Evolutionary conservation across 2,797 vertebrate genomes (phyloP).

Genomic region (Pseudochromis fuscus): DNA sequence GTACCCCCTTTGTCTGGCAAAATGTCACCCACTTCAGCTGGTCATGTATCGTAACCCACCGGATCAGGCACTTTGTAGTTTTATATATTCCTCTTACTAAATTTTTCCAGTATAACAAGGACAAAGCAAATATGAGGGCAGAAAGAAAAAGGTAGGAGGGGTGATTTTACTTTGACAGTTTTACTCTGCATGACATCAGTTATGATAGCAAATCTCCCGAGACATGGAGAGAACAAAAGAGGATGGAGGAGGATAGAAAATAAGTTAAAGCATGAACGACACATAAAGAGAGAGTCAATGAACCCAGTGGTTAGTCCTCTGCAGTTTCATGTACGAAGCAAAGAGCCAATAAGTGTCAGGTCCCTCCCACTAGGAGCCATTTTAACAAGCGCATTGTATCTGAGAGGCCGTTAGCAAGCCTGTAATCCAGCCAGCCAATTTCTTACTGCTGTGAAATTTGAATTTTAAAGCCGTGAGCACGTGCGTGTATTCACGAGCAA

Average conservation of each 20-base stretch:
- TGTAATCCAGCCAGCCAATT: conserved; percentile 47
- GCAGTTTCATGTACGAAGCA: conserved; percentile 50
- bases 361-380: conserved; percentile 57
- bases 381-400: conserved; percentile 66
- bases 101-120: conserved; percentile 18
- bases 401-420: conserved; percentile 56
- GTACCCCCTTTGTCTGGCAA: conserved; percentile 56
- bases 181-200: conserved; percentile 45
- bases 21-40: conserved; percentile 58
- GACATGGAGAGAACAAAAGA: conserved; percentile 27
- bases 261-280: conserved; percentile 31
- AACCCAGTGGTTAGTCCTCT: conserved; percentile 34
- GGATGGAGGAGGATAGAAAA: conserved; percentile 31
- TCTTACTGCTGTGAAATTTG: conserved; percentile 36
- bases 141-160: conserved; percentile 22
- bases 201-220: conserved; percentile 49
- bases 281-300: conserved; percentile 31
- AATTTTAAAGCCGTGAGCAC: conserved; percentile 27
- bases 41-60: conserved; percentile 22
- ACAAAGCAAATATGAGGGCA: conserved; percentile 42
- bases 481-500: neutral
- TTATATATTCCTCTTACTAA: neutral
- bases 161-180: conserved; percentile 53
- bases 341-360: conserved; percentile 66
- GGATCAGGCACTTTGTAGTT: neutral